Conservation (phyloP, 2,888 invertebrate genomes). For the Nebria salina region DNA sequence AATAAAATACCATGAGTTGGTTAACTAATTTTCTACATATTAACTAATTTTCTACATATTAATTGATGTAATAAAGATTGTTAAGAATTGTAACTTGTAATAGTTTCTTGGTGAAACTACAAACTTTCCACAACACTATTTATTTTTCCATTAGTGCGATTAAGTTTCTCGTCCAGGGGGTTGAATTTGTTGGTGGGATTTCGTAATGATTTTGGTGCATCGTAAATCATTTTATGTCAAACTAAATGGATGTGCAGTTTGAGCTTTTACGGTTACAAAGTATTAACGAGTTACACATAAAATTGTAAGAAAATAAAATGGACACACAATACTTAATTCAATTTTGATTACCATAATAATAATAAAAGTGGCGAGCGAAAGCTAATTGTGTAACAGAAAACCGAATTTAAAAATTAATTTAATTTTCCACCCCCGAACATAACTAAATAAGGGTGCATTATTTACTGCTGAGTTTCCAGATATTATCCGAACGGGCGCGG, state of each 20-base stretch:
- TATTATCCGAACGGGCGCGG: not conserved
- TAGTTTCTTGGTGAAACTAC: not conserved
- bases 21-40: no score
- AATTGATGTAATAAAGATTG: not conserved
- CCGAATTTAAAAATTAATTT: conserved; percentile 1
- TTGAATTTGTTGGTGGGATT: not conserved
- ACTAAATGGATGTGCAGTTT: not conserved
- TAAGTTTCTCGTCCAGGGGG: not conserved
- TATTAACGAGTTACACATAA: not conserved
- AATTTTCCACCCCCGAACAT: not conserved
- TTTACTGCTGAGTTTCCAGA: not conserved
- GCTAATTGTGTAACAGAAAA: not conserved
- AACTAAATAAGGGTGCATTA: not conserved
- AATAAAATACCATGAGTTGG: not conserved
- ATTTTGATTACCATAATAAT: not conserved
- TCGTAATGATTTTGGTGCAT: not conserved
- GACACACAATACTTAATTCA: not conserved
- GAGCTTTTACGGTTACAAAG: not conserved
- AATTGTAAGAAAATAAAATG: not conserved
- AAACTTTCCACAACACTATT: not conserved
- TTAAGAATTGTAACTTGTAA: not conserved
- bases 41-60: no score
- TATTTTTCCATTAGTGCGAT: not conserved
- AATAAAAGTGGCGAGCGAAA: not conserved
- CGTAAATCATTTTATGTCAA: not conserved